These are phyloP conservation scores for Phacellophora camtschatica DNA, from an alignment of 30 jellyfish, hydroid and myxozoan genomes.

Conservation along the genomic window DNA sequence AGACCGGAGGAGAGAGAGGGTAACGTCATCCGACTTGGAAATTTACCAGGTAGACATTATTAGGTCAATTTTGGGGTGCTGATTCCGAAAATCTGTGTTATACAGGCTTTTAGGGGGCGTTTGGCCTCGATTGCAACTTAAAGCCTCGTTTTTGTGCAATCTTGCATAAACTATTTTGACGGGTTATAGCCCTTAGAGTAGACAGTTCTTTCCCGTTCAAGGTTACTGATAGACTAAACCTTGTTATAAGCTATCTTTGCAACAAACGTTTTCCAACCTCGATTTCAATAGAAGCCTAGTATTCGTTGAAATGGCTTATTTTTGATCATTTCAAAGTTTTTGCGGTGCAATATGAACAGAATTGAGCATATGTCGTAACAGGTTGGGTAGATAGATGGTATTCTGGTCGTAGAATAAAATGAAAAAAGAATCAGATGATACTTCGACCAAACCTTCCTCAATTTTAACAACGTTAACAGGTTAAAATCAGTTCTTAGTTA, in stretches of 20 bases:
- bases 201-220: not conserved
- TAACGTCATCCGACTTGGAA: not conserved
- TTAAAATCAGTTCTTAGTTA: too few species aligned
- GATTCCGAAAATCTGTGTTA: not conserved
- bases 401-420: too few species aligned
- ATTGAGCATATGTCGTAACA: too few species aligned
- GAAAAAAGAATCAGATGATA: too few species aligned
- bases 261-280: not conserved
- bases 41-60: not conserved
- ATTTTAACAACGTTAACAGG: too few species aligned
- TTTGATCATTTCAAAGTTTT: too few species aligned
- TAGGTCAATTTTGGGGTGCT: not conserved
- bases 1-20: conserved; percentile 2
- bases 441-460: too few species aligned
- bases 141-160: not conserved
- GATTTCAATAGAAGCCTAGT: not conserved
- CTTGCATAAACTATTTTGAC: not conserved
- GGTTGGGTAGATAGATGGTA: too few species aligned
- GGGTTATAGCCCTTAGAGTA: not conserved
- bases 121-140: not conserved
- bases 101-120: not conserved
- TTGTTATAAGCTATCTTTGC: not conserved
- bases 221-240: not conserved
- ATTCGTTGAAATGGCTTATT: not conserved
- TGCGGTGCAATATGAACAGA: too few species aligned